A percentile compares a stretch with the other conserved stretches of the same genome.
phyloP scores from a whole-genome alignment of 2,797 vertebrate genomes.

The Cryptoprocta ferox region DNA sequence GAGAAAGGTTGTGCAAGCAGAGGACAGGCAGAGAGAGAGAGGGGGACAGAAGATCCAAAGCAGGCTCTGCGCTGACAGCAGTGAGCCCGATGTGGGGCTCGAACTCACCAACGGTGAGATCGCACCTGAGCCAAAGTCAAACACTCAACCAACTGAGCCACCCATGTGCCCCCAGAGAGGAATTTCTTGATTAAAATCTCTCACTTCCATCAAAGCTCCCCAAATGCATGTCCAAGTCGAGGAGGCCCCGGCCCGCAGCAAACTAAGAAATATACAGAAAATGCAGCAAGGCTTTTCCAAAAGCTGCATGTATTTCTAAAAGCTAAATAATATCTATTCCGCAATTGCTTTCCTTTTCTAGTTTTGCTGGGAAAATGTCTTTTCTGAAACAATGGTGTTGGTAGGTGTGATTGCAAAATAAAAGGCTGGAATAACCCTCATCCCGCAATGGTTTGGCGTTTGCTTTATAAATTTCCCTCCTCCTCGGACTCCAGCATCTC shows the following conservation, averaged over 20 bases:
- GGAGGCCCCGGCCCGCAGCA: accelerated
- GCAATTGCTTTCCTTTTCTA: not conserved
- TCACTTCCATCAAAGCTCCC: not conserved
- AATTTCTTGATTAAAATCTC: not conserved
- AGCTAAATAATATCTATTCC: not conserved
- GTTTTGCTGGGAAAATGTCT: not conserved
- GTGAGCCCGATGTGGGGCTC: too few species aligned
- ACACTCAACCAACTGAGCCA: too few species aligned
- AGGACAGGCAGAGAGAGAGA: too few species aligned
- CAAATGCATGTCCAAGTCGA: not conserved
- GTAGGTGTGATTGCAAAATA: too few species aligned
- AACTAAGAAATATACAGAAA: not conserved
- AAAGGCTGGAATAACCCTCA: not conserved
- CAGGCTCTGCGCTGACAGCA: too few species aligned
- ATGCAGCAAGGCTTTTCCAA: not conserved
- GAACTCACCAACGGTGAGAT: too few species aligned
- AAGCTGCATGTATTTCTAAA: not conserved
- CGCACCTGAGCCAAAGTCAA: too few species aligned
- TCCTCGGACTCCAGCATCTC: accelerated
- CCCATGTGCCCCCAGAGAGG: not conserved
- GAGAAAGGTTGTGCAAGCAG: too few species aligned
- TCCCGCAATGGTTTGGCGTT: not conserved
- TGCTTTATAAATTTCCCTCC: not conserved
- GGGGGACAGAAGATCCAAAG: too few species aligned
- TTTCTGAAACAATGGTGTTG: not conserved